A percentile compares a stretch with the other conserved stretches of the same genome.
Conservation (phyloP, 1,140 invertebrate genomes). For the Phymorhynchus buccinoides region DNA sequence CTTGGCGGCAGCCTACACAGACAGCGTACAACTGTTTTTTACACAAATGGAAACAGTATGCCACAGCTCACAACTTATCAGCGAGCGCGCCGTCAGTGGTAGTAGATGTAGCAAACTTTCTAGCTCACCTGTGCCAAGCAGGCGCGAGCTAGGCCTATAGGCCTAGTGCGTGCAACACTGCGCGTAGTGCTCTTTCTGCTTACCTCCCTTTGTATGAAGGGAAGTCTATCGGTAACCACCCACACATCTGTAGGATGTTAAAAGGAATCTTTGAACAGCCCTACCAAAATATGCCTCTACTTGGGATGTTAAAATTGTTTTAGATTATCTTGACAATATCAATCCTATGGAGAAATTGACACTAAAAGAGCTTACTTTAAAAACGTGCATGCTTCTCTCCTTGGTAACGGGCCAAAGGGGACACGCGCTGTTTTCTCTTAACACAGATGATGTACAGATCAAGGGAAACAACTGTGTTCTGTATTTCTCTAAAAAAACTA, state of each 20-base stretch:
- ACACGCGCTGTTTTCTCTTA: slow-evolving; percentile 26
- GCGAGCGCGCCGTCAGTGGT: slow-evolving; percentile 12
- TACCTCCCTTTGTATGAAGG: slow-evolving; percentile 19
- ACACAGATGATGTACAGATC: slow-evolving; percentile 13
- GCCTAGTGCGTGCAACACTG: slow-evolving; percentile 43
- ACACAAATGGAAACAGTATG: slow-evolving; percentile 41
- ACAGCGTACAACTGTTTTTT: slow-evolving; percentile 45
- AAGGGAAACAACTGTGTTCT: neutral
- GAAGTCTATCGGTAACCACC: slow-evolving; percentile 22
- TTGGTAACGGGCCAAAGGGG: slow-evolving; percentile 22
- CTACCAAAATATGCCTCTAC: slow-evolving; percentile 39
- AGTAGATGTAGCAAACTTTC: slow-evolving; percentile 38
- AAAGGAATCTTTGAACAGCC: slow-evolving; percentile 43
- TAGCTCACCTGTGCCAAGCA: slow-evolving; percentile 30
- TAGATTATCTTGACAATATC: slow-evolving; percentile 31
- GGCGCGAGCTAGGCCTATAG: neutral
- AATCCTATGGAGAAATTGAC: neutral
- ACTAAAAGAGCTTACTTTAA: slow-evolving; percentile 38
- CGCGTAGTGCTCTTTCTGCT: slow-evolving; percentile 37
- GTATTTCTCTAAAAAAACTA: neutral
- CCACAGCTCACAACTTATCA: slow-evolving; percentile 41
- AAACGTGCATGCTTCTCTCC: slow-evolving; percentile 38
- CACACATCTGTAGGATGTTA: slow-evolving; percentile 34
- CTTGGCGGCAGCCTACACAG: slow-evolving; percentile 40
- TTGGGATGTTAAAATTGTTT: slow-evolving; percentile 40